Percentiles rank a stretch among this genome's conserved stretches.
Conservation (phyloP, 2,113 vertebrate species). For the Apistogramma diplotaenia region DNA sequence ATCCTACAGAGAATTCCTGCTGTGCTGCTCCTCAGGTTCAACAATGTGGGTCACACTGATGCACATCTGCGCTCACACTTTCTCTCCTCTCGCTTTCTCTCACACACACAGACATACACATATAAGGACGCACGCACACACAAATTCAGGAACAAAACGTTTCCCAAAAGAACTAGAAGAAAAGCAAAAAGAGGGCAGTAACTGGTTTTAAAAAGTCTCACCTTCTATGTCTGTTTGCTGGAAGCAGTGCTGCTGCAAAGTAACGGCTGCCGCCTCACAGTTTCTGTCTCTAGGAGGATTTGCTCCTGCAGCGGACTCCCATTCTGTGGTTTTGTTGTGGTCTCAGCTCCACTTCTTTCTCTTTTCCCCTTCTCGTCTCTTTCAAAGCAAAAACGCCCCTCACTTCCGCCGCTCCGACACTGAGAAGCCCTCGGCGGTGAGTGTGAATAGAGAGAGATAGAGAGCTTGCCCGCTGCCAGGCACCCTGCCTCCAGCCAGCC, state of each 20-base stretch:
- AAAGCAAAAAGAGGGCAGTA: not conserved
- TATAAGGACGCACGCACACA: too few relatives aligned
- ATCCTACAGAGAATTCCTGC: slow-evolving; percentile 21
- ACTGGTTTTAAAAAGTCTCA: slow-evolving; percentile 51
- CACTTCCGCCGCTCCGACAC: slow-evolving; percentile 54
- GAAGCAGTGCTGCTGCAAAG: slow-evolving; percentile 22
- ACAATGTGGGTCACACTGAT: slow-evolving; percentile 58
- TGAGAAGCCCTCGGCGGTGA: slow-evolving; percentile 45
- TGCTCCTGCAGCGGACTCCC: slow-evolving; percentile 47
- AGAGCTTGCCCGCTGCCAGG: slow-evolving; percentile 52
- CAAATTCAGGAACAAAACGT: not conserved
- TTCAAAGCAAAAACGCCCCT: slow-evolving; percentile 58
- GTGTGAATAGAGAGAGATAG: slow-evolving; percentile 53
- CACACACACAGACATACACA: not conserved
- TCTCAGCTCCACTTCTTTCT: slow-evolving; percentile 29
- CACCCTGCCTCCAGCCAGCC: slow-evolving; percentile 47
- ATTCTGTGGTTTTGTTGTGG: slow-evolving; percentile 46
- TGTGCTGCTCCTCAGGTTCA: slow-evolving; percentile 53
- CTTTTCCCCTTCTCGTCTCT: slow-evolving; percentile 35
- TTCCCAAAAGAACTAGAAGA: not conserved
- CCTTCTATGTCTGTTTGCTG: slow-evolving; percentile 57
- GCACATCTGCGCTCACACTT: slow-evolving; percentile 10
- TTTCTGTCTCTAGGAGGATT: slow-evolving; percentile 45
- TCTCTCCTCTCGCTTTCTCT: not conserved
- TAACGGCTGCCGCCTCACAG: slow-evolving; percentile 25